Base-by-base conservation (phyloP, 2,888 invertebrate species). In the Drymonia ruficornis region DNA sequence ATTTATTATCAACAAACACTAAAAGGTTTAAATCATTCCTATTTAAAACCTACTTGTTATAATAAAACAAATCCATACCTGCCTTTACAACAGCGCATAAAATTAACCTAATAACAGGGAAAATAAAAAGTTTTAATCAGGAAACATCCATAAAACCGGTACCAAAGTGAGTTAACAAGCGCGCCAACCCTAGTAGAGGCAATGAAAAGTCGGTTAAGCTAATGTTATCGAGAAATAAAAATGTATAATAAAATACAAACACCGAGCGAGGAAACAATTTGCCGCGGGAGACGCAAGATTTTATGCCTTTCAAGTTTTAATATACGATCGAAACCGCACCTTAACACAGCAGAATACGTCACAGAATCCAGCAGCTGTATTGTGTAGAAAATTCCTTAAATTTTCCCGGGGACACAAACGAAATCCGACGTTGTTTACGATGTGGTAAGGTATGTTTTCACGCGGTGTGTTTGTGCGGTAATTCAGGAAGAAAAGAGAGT, bases 131-230 rank as follows among this genome's bases (percentile, higher is more conserved):
- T 56, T 68, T 56, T 58, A 72, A 70, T 59, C 65, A 62, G 60
- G 68, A 63, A 61, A 70, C 59, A 64, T 61, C 62, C 70, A 72
- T 74, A 76, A 78, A 80, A 80, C 66, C 61, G 61, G 59, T 68
- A 54, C 61, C 61, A 68, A 76, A 75, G 67, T 66, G 72, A 72
- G 56, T 68, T 68, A 62, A 68, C 61, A 65, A 59, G 36, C 36
- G 36, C 59, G 88, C 61, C 91, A 92, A 76, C 92, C 92, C 92
- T 92, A 88, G 78, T 74, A 57, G 63, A 86, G 88, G 91, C 91
- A 91, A 92, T 92, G 91, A 92, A 92, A 92, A 92, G 91, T 91
- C 91, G 89, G 91, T 92, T 91, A 91, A 91, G 92, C 91, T 91
- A 92, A 92, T 92, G 91, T 92, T 92, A 92, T 92, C 91, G 91